These are phyloP conservation scores for Lagorchestes hirsutus DNA, from an alignment of 2,797 vertebrate genomes.

Conservation along the genomic window DNA sequence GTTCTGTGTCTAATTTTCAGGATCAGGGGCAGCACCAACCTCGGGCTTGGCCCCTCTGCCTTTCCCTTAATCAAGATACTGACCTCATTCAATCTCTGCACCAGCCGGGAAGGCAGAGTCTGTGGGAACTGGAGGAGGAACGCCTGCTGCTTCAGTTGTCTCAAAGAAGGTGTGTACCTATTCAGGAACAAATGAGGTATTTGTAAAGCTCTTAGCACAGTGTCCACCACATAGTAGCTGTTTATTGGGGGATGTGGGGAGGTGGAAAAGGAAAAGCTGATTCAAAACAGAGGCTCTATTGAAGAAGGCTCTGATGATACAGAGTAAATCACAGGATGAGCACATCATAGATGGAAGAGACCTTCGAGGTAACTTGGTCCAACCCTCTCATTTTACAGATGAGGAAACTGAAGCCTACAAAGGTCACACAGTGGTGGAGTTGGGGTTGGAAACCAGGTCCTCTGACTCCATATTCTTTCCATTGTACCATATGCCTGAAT, in stretches of 20 bases:
- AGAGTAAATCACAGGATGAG: not conserved
- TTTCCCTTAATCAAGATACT: not conserved
- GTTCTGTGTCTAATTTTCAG: not conserved
- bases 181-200: accelerated
- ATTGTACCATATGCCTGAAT: not conserved
- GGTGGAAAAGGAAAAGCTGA: not conserved
- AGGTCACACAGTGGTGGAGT: not conserved
- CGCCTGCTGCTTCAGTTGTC: constrained; percentile 93
- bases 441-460: not conserved
- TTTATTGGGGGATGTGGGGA: not conserved
- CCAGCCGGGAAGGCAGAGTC: constrained; percentile 91
- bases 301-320: not conserved
- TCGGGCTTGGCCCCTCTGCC: accelerated
- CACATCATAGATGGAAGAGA: not conserved
- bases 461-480: not conserved
- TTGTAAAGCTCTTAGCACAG: accelerated
- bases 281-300: not conserved
- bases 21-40: not conserved
- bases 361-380: not conserved
- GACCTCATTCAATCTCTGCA: constrained; percentile 95
- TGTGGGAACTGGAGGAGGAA: constrained; percentile 93
- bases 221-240: not conserved
- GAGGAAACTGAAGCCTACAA: not conserved
- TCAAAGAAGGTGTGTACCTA: constrained; percentile 93
- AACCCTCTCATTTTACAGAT: not conserved